Evolutionary conservation across 2,888 invertebrate species (phyloP), one percentile per base, ranked within the genome.

Genomic region (Plagodis dolabraria): DNA sequence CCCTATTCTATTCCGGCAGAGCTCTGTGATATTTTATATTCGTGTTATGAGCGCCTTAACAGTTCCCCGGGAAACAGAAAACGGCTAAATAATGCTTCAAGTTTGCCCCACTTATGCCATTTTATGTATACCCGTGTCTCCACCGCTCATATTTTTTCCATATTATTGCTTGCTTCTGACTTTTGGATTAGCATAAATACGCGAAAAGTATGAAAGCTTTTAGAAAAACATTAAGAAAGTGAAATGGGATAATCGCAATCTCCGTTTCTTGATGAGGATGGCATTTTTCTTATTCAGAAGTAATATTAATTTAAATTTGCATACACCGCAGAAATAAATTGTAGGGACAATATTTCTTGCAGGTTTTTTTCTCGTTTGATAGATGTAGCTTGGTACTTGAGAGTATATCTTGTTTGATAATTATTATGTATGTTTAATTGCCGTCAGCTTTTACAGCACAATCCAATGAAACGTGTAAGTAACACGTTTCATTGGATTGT

Each of bases 151-250:
- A 83, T 76, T 81, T 82, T 77, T 75, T 72, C 74, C 70, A 77
- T 76, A 77, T 80, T 83, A 84, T 82, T 79, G 75, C 83, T 82
- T 79, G 75, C 83, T 77, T 75, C 72, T 76, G 75, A 76, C 79
- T 82, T 80, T 76, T 59, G 74, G 72, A 83, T 83, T 83, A 82
- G 72, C 82, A 82, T 82, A 80, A 82, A 81, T 79, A 81, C 76
- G 74, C 71, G 71, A 73, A 80, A 77, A 80, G 76, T 70, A 76
- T 69, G 68, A 77, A 80, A 82, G 81, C 84, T 83, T 82, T 84
- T 78, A 78, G 79, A 80, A 60, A 76, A 77, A 79, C 74, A 77
- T 80, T 79, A 82, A 72, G 71, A 71, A 64, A 68, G 69, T 22
- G 65, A 72, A 79, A 75, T 74, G 69, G 70, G 68, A 75, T 76